These are phyloP conservation scores for Urocyon cinereoargenteus DNA, from an alignment of 2,797 vertebrate species.

Conservation along the genomic window DNA sequence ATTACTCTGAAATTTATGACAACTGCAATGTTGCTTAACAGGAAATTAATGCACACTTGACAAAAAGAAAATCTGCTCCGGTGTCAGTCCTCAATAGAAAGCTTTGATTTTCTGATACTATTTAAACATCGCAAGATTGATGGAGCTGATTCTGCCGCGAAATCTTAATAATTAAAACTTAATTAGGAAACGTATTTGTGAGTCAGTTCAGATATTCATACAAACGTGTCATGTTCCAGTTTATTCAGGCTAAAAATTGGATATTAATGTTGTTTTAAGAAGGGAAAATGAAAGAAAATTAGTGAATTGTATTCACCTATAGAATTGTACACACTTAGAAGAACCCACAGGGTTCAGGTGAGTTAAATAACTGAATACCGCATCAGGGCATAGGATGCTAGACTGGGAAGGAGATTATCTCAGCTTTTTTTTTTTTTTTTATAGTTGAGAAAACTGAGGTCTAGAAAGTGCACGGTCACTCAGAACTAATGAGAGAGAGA, in stretches of 20 bases:
- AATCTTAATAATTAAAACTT: conserved; percentile 58
- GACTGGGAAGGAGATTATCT: background rate
- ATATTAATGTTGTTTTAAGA: background rate
- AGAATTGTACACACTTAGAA: background rate
- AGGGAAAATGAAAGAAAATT: background rate
- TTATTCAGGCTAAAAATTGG: background rate
- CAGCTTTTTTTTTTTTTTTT: background rate
- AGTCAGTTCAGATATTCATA: background rate
- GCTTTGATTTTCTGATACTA: conserved; percentile 16
- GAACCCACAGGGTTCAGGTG: background rate
- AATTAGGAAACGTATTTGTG: conserved; percentile 27
- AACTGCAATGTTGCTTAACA: background rate
- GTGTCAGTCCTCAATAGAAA: background rate
- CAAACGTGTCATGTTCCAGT: background rate
- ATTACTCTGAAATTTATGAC: conserved; percentile 40
- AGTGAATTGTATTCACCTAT: background rate
- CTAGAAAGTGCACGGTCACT: background rate
- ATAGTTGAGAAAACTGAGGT: background rate
- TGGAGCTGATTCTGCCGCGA: background rate
- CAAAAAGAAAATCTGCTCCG: background rate
- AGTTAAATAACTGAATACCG: background rate
- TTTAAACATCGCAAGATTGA: background rate
- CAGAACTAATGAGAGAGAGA: background rate
- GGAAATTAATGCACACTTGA: background rate
- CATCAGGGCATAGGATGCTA: background rate